A percentile compares a stretch with the other conserved stretches of the same genome.
Conservation (phyloP, 2,797 vertebrate genomes). For the Salarias fasciatus region DNA sequence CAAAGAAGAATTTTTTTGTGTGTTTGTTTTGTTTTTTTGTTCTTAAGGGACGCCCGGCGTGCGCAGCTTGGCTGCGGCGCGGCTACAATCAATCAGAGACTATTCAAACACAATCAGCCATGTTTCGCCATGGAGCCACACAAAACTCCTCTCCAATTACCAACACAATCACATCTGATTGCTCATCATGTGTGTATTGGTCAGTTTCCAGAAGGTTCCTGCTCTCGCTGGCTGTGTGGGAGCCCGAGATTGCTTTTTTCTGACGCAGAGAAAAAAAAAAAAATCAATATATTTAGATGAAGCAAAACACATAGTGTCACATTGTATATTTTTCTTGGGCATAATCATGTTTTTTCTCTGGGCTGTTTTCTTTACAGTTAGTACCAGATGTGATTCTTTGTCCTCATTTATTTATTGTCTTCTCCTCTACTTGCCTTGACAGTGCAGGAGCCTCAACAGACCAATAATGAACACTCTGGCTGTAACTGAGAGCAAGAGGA, state of each 20-base stretch:
- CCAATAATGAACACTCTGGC: conserved; percentile 26
- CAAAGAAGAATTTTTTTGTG: no score
- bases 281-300: not conserved
- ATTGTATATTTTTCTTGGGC: not conserved
- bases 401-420: conserved; percentile 5
- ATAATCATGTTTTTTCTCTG: not conserved
- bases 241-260: conserved; percentile 14
- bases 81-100: conserved; percentile 61
- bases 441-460: conserved; percentile 19
- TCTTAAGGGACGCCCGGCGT: not conserved
- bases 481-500: conserved; percentile 22
- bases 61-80: conserved; percentile 32
- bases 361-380: not conserved
- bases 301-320: not conserved
- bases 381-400: conserved; percentile 28
- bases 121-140: conserved; percentile 41
- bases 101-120: conserved; percentile 70
- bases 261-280: not conserved
- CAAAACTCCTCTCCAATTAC: conserved; percentile 56
- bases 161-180: conserved; percentile 71
- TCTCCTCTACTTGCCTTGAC: conserved; percentile 19
- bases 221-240: conserved; percentile 5
- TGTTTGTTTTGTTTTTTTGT: not conserved
- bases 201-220: conserved; percentile 50
- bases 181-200: conserved; percentile 50